phyloP scores from a whole-genome alignment of 1,140 invertebrate species.

The Nephila pilipes region DNA sequence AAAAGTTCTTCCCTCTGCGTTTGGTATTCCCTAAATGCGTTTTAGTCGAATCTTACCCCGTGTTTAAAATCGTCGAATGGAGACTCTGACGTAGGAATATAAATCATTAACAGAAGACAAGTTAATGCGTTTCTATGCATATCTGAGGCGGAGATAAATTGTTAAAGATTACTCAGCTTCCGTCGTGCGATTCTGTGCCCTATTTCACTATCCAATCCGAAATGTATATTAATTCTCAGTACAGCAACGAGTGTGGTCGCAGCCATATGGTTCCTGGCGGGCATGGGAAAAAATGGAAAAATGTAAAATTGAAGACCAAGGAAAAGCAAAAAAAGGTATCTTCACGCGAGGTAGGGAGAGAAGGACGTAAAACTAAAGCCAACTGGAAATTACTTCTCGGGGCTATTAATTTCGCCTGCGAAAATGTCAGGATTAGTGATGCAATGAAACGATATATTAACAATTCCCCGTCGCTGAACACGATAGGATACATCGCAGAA shows the following conservation, averaged over 20 bases:
- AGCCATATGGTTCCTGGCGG: background rate
- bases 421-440: slow-evolving; percentile 56
- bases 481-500: slow-evolving; percentile 49
- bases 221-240: slow-evolving; percentile 60
- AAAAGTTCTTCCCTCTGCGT: background rate
- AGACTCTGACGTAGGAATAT: slow-evolving; percentile 12
- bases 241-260: background rate
- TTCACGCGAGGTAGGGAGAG: background rate
- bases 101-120: slow-evolving; percentile 65
- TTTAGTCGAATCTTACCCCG: background rate
- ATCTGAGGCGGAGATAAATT: slow-evolving; percentile 50
- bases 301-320: slow-evolving; percentile 2
- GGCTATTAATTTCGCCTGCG: slow-evolving; percentile 55
- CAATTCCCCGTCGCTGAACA: slow-evolving; percentile 32
- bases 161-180: slow-evolving; percentile 56
- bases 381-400: slow-evolving; percentile 62
- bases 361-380: slow-evolving; percentile 30
- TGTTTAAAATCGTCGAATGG: slow-evolving; percentile 32
- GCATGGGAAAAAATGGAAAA: background rate
- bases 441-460: slow-evolving; percentile 64
- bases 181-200: background rate
- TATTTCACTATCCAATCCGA: slow-evolving; percentile 39
- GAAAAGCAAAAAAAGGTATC: background rate
- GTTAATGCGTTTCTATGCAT: slow-evolving; percentile 54
- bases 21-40: slow-evolving; percentile 17